phyloP scores from a whole-genome alignment of 2,888 invertebrate genomes.

The Drepana falcataria region DNA sequence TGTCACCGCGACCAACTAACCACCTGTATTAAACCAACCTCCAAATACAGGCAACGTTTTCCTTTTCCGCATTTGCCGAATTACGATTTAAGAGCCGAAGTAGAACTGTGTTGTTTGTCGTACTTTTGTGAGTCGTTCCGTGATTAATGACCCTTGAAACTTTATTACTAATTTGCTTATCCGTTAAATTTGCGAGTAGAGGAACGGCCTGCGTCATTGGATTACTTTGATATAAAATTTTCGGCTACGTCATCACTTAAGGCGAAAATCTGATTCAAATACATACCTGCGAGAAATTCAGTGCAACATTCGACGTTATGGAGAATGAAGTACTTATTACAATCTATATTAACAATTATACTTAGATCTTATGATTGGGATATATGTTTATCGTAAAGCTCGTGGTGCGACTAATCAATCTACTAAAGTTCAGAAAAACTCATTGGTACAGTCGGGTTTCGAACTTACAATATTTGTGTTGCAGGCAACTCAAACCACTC shows the following conservation, averaged over 20 bases:
- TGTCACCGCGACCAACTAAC: conserved; percentile 34
- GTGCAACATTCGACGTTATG: too few species aligned
- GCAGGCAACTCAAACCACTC: too few species aligned
- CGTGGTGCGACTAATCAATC: too few species aligned
- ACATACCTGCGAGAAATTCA: background rate
- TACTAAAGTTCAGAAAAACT: too few species aligned
- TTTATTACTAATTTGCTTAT: conserved; percentile 27
- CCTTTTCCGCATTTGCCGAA: conserved; percentile 31
- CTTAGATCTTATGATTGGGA: too few species aligned
- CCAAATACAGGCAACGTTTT: conserved; percentile 34
- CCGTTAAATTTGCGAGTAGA: conserved; percentile 13
- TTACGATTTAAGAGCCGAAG: conserved; percentile 31
- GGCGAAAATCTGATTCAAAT: background rate
- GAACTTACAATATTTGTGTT: too few species aligned
- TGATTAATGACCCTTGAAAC: conserved; percentile 35
- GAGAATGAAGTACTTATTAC: too few species aligned
- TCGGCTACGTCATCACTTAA: background rate
- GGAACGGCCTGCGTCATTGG: background rate
- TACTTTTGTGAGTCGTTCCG: conserved; percentile 27
- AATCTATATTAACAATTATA: too few species aligned
- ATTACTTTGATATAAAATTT: background rate
- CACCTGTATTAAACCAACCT: conserved; percentile 25
- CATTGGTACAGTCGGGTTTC: too few species aligned
- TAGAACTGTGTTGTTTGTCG: conserved; percentile 15
- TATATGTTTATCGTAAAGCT: too few species aligned